These are phyloP conservation scores for Sebastes schlegelii DNA, from an alignment of 2,113 vertebrate genomes.

Conservation along the genomic window DNA sequence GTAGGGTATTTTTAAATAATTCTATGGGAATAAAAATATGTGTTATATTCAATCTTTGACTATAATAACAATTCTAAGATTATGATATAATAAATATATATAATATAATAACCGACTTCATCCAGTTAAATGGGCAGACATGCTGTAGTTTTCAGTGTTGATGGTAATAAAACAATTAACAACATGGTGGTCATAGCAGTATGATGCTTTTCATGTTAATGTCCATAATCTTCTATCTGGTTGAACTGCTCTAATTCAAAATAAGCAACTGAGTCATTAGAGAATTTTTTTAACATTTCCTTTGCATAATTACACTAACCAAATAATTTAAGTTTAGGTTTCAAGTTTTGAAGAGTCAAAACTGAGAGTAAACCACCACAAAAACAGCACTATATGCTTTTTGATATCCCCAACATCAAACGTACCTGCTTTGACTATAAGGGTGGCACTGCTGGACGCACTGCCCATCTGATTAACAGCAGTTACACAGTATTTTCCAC, in stretches of 20 bases:
- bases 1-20: neutral
- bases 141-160: neutral
- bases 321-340: neutral
- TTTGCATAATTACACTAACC: neutral
- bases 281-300: neutral
- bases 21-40: neutral
- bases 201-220: neutral
- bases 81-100: neutral
- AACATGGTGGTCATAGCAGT: neutral
- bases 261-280: neutral
- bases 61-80: neutral
- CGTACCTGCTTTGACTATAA: conserved; percentile 90
- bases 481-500: conserved; percentile 89
- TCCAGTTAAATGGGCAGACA: neutral
- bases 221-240: neutral
- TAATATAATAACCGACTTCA: neutral
- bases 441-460: conserved; percentile 87
- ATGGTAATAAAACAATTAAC: neutral
- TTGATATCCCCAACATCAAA: conserved; percentile 16
- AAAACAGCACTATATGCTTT: too few species aligned
- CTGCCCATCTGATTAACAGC: conserved; percentile 92
- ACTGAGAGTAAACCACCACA: neutral
- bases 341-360: neutral
- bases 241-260: neutral
- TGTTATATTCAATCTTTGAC: neutral